Conservation (phyloP, 2,888 invertebrate genomes). For the Acrocyrtus sp. region DNA sequence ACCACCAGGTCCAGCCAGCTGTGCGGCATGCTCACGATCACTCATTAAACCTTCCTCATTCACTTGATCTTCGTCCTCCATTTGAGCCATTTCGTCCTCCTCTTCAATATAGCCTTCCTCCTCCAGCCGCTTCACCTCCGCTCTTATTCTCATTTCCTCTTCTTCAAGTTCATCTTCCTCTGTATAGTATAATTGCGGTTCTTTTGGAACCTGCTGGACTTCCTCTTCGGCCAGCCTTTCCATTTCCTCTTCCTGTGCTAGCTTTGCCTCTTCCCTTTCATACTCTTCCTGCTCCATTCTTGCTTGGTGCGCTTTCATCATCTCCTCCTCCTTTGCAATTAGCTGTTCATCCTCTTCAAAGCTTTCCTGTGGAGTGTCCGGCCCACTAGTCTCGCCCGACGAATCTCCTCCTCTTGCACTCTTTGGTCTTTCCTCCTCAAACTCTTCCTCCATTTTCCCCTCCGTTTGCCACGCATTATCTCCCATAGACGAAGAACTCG, state of each 20-base stretch:
- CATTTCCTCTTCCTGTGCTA: conserved; percentile 67
- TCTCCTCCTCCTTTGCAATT: conserved; percentile 51
- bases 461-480: conserved; percentile 57
- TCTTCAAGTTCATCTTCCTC: conserved; percentile 63
- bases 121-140: background rate
- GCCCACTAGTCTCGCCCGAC: conserved; percentile 89
- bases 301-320: conserved; percentile 44
- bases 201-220: conserved; percentile 6
- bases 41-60: conserved; percentile 48
- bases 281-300: conserved; percentile 36
- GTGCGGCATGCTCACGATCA: background rate
- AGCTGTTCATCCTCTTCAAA: conserved; percentile 71
- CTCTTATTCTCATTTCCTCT: conserved; percentile 33
- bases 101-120: conserved; percentile 26
- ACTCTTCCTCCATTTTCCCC: conserved; percentile 47
- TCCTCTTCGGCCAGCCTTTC: conserved; percentile 67
- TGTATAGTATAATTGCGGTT: background rate
- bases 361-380: conserved; percentile 82
- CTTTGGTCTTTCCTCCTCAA: conserved; percentile 39
- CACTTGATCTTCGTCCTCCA: background rate
- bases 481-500: conserved; percentile 60
- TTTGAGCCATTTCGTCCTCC: conserved; percentile 48
- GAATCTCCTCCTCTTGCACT: conserved; percentile 70
- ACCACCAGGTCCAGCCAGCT: conserved; percentile 11
- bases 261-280: conserved; percentile 65